Conservation (phyloP, 2,888 invertebrate species). For the Rhodophaea formosa region DNA sequence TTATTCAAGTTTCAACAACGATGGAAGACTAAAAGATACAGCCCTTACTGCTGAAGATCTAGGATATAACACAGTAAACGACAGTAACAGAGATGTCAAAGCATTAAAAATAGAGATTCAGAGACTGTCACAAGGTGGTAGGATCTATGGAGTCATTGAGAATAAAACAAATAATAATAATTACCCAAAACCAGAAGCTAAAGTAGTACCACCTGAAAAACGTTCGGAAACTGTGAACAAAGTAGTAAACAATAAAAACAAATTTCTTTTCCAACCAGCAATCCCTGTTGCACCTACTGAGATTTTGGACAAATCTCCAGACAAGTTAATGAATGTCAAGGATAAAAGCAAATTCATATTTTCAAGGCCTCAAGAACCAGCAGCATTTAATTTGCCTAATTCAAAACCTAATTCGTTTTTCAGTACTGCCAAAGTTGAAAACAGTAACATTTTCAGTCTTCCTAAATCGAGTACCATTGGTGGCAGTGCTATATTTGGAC, state of each 20-base stretch:
- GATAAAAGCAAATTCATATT: constrained; percentile 59
- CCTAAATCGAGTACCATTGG: constrained; percentile 6
- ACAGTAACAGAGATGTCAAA: constrained; percentile 64
- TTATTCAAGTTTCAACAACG: constrained; percentile 87
- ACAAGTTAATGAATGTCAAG: constrained; percentile 47
- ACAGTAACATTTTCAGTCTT: background rate
- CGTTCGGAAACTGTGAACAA: background rate
- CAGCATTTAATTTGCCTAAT: constrained; percentile 33
- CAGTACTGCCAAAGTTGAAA: background rate
- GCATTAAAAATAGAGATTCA: constrained; percentile 58
- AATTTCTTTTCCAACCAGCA: constrained; percentile 62
- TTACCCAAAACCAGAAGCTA: constrained; percentile 43
- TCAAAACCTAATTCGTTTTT: constrained; percentile 18
- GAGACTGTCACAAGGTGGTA: constrained; percentile 50
- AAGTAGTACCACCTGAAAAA: constrained; percentile 13
- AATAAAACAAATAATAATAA: constrained; percentile 40
- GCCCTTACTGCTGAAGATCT: constrained; percentile 78
- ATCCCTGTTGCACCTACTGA: constrained; percentile 58
- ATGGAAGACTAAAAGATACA: constrained; percentile 83
- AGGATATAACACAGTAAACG: constrained; percentile 67
- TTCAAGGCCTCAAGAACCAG: constrained; percentile 62
- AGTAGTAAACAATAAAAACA: background rate
- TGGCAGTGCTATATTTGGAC: constrained; percentile 36
- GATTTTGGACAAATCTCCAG: constrained; percentile 53
- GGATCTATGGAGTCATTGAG: constrained; percentile 35